A percentile compares a stretch with the other conserved stretches of the same genome.
Conservation (phyloP, 92 coral and sea anemone species). For the Siderastrea siderea region DNA sequence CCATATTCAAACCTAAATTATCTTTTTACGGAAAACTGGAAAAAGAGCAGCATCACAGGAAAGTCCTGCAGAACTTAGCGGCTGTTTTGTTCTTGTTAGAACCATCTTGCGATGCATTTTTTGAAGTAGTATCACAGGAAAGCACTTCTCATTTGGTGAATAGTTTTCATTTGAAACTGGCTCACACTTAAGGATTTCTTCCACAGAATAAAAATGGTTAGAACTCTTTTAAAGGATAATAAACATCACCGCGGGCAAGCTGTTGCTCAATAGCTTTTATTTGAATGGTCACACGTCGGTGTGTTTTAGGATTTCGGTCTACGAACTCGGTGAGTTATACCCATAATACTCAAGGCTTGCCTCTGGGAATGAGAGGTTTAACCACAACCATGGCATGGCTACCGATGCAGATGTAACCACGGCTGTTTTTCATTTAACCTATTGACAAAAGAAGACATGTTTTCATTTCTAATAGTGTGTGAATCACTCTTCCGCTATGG, state of each 20-base stretch:
- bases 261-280: not conserved
- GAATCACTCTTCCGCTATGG: not conserved
- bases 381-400: not conserved
- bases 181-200: not conserved
- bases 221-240: not conserved
- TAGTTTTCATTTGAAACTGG: not conserved
- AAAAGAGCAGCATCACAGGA: too few relatives aligned
- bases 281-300: not conserved
- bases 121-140: not conserved
- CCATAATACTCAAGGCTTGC: not conserved
- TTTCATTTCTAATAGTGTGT: not conserved
- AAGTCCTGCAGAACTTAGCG: too few relatives aligned
- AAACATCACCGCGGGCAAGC: not conserved
- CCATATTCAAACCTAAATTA: too few relatives aligned
- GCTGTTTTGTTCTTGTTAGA: too few relatives aligned
- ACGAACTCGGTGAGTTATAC: too few relatives aligned
- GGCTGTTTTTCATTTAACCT: slow-evolving; percentile 6
- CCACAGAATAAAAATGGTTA: not conserved
- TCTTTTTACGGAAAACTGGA: too few relatives aligned
- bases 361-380: not conserved
- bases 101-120: too few relatives aligned
- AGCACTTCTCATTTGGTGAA: not conserved
- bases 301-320: too few relatives aligned
- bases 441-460: slow-evolving; percentile 8
- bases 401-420: not conserved